These are phyloP conservation scores for Drosophila recens DNA, from an alignment of 2,888 invertebrate genomes.

Conservation along the genomic window DNA sequence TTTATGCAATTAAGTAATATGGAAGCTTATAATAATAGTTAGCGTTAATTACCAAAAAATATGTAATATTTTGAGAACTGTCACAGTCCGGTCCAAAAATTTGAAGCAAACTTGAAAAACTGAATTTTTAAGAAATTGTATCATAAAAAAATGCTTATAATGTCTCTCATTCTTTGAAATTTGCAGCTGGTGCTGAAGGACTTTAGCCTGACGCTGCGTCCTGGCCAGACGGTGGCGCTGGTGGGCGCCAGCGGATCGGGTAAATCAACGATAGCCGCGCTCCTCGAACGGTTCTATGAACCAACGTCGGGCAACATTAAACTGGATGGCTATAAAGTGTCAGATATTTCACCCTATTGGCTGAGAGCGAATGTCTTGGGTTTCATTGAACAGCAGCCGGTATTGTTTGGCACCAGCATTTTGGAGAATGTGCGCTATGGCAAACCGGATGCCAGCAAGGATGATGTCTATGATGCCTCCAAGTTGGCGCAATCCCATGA, in stretches of 20 bases:
- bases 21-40: too few relatives aligned
- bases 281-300: constrained; percentile 92
- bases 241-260: constrained; percentile 97
- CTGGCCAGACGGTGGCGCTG: constrained; percentile 95
- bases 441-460: constrained; percentile 88
- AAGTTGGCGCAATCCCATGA: constrained; percentile 95
- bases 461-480: constrained; percentile 92
- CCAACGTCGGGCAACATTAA: constrained; percentile 83
- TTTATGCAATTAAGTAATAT: too few relatives aligned
- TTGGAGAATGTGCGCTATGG: constrained; percentile 98
- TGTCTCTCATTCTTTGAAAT: not conserved
- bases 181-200: constrained; percentile 90
- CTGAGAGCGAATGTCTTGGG: constrained; percentile 93
- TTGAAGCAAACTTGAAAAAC: too few relatives aligned
- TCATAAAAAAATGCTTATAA: too few relatives aligned
- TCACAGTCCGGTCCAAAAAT: too few relatives aligned
- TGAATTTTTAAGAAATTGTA: too few relatives aligned
- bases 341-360: constrained; percentile 89
- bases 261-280: constrained; percentile 95
- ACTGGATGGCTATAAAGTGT: constrained; percentile 84
- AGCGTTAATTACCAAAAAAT: too few relatives aligned
- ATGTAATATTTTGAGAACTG: too few relatives aligned
- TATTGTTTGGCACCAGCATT: constrained; percentile 95
- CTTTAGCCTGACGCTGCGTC: constrained; percentile 92
- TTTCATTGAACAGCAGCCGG: constrained; percentile 96